Percentiles rank a stretch among this genome's conserved stretches.
These are phyloP conservation scores for Rhopalosiphum maidis DNA, from an alignment of 1,140 invertebrate species.

Conservation along the genomic window DNA sequence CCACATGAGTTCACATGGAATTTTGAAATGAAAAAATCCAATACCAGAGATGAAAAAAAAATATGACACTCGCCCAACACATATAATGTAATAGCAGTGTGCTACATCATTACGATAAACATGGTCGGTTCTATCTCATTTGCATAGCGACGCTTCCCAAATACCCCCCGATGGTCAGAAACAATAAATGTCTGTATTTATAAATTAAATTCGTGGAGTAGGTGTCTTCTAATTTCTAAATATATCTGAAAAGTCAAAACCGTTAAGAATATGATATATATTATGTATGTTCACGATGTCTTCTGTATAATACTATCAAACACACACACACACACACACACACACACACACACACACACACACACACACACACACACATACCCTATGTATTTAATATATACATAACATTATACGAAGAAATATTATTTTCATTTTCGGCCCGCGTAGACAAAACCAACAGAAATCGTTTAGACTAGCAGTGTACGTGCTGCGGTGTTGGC, in stretches of 20 bases:
- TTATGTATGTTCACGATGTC: not conserved
- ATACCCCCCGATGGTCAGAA: constrained; percentile 50
- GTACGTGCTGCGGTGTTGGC: too few relatives aligned
- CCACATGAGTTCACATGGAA: constrained; percentile 22
- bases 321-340: too few relatives aligned
- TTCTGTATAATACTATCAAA: not conserved
- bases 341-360: too few relatives aligned
- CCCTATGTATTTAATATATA: too few relatives aligned
- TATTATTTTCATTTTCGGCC: too few relatives aligned
- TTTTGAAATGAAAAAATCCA: constrained; percentile 34
- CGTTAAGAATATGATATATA: not conserved
- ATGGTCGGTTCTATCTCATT: not conserved
- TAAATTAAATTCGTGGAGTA: constrained; percentile 20
- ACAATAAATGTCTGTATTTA: constrained; percentile 51
- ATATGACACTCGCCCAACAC: constrained; percentile 38
- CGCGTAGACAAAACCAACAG: too few relatives aligned
- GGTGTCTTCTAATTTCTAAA: constrained; percentile 48
- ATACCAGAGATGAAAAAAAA: not conserved
- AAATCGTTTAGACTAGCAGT: too few relatives aligned
- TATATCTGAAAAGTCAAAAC: not conserved
- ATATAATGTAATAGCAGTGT: not conserved
- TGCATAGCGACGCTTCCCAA: constrained; percentile 41
- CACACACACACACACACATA: too few relatives aligned
- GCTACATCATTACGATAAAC: not conserved
- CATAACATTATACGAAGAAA: too few relatives aligned